phyloP scores from a whole-genome alignment of 2,113 vertebrate species.

The Corythaeola cristata region DNA sequence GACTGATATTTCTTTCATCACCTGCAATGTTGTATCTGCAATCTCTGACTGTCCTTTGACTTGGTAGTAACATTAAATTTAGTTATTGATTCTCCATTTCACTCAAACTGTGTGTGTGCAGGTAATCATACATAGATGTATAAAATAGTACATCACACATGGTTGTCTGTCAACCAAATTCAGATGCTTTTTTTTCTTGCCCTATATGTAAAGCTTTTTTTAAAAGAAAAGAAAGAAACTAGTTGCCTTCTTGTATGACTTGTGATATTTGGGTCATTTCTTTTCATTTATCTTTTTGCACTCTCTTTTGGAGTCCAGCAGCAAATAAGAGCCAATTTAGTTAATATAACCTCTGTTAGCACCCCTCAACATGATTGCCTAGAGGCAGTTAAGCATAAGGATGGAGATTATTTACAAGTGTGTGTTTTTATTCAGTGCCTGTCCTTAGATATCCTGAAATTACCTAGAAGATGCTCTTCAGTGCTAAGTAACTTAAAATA shows the following conservation, averaged over 20 bases:
- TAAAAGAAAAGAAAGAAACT: neutral
- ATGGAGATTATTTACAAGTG: neutral
- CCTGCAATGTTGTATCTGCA: neutral
- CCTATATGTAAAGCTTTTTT: neutral
- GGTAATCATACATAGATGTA: neutral
- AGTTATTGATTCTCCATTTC: neutral
- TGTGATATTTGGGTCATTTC: neutral
- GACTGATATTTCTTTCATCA: neutral
- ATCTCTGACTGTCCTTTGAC: neutral
- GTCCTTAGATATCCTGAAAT: constrained; percentile 10
- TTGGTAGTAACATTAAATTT: neutral
- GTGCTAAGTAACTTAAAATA: constrained; percentile 35
- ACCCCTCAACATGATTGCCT: neutral
- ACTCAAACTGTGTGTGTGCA: neutral
- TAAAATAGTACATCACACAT: neutral
- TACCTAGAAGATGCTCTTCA: neutral
- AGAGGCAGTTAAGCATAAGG: neutral
- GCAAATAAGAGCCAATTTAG: constrained; percentile 1
- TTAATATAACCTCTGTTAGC: neutral
- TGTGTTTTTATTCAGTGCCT: constrained; percentile 10
- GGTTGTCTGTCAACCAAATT: neutral
- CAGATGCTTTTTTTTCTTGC: neutral
- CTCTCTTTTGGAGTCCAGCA: neutral
- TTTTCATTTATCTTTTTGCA: neutral
- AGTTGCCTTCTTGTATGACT: neutral